Conservation (phyloP, 1,140 invertebrate genomes). For the Drosophila rufa region DNA sequence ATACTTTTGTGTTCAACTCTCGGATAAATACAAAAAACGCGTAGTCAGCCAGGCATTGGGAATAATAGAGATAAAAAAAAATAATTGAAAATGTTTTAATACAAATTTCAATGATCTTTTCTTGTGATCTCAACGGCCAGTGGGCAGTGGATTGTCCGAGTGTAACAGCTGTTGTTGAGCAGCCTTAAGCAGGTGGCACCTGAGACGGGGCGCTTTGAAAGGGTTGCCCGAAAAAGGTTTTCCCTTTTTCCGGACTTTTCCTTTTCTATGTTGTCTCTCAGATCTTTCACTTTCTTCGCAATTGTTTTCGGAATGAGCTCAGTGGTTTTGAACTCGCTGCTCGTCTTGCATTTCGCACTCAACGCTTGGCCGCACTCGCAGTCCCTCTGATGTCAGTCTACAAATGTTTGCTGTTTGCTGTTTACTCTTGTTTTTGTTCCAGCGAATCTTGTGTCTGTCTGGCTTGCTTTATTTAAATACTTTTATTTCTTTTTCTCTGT, state of each 20-base stretch:
- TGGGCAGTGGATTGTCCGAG: constrained; percentile 38
- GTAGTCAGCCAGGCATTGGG: constrained; percentile 61
- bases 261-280: constrained; percentile 28
- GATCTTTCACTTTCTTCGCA: constrained; percentile 77
- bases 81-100: constrained; percentile 65
- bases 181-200: constrained; percentile 44
- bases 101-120: constrained; percentile 61
- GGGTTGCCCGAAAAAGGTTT: constrained; percentile 38
- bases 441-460: constrained; percentile 5
- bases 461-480: constrained; percentile 55
- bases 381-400: constrained; percentile 57
- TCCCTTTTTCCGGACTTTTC: constrained; percentile 63
- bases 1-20: constrained; percentile 14
- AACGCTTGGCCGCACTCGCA: constrained; percentile 73
- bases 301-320: constrained; percentile 59
- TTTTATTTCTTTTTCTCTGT: constrained; percentile 37
- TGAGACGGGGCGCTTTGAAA: constrained; percentile 51
- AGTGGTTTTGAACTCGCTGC: constrained; percentile 49
- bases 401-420: constrained; percentile 43
- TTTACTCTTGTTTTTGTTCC: constrained; percentile 41
- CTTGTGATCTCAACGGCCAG: constrained; percentile 20
- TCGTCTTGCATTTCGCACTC: constrained; percentile 70
- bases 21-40: constrained; percentile 51
- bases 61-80: constrained; percentile 29
- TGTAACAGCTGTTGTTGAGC: constrained; percentile 61